Evolutionary conservation across 1,140 invertebrate genomes (phyloP), one percentile per base, ranked within the genome.

Genomic region (Aphelenchoides avenae): DNA sequence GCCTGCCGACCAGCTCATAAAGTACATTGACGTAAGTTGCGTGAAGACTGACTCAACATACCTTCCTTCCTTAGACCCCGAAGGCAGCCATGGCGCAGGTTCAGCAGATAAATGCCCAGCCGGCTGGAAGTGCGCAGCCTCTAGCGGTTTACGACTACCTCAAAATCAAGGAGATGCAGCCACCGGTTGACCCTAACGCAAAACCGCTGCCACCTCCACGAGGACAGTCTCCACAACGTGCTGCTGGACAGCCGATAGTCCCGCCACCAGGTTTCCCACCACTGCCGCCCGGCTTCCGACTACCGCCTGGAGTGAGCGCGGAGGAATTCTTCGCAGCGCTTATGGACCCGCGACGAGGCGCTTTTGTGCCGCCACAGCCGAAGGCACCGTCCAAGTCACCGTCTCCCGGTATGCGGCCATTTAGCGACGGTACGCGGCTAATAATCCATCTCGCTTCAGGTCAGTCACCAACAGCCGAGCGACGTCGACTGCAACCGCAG

Each of bases 71-170:
- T n/a, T n/a, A n/a, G n/a, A 56, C 9, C 41, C 15, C 47, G 65
- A 55, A 13, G 24, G 15, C 59, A 51, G 22, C 34, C n/a, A 36
- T 36, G 11, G 24, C 3, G 26, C 24, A 4, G 20, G 20, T 41
- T 52, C 43, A 59, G 63, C 56, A 18, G 24, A 37, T 20, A 44
- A 71, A n/a, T 24, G 43, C 34, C 3, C 34, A 24, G 3, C 34
- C 43, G n/a, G 15, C 43, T 15, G n/a, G 34, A 46, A 26, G 43
- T 13, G 15, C 15, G 3, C 5, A 72, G 29, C 75, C 71, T 2
- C 47, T 53, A 22, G 71, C 72, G n/a, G 44, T 70, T 33, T 73
- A 73, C 51, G 71, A 73, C 47, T 77, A 77, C 51, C 46, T 74
- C 29, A 44, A 68, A 42, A 77, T 73, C 41, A 77, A 73, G 41